These are phyloP conservation scores for Phylloscopus trochilus DNA, from an alignment of 2,113 vertebrate species.

Conservation along the genomic window DNA sequence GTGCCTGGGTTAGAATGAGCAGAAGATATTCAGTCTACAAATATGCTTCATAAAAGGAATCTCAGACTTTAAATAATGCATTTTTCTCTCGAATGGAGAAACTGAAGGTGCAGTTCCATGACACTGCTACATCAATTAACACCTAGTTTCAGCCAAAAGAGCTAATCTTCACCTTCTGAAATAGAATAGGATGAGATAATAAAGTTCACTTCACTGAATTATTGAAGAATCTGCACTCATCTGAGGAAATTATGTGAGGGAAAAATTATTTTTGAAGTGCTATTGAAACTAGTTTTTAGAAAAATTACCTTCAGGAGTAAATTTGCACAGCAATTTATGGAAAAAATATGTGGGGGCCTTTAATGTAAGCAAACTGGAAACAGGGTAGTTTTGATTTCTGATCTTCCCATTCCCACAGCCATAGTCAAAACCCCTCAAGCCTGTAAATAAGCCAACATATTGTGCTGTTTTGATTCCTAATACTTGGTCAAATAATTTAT, in stretches of 20 bases:
- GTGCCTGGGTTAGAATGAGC: background rate
- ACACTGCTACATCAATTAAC: background rate
- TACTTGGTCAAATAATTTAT: background rate
- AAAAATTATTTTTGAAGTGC: background rate
- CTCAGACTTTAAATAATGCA: background rate
- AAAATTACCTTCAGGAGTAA: background rate
- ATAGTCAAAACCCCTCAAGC: background rate
- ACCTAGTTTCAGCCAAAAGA: background rate
- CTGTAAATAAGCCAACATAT: background rate
- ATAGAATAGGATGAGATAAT: background rate
- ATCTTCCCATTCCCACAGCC: background rate
- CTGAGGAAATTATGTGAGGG: background rate
- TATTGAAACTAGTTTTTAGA: background rate
- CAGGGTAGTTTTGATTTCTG: background rate
- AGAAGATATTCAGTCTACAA: background rate
- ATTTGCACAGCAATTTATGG: background rate
- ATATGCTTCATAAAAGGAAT: background rate
- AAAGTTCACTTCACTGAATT: background rate
- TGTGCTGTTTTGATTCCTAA: background rate
- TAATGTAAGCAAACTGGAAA: background rate
- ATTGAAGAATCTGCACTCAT: background rate
- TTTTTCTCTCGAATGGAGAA: background rate
- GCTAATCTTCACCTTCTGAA: background rate
- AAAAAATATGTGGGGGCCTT: background rate
- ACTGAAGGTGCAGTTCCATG: background rate